Evolutionary conservation across 2,888 invertebrate genomes (phyloP), one percentile per base, ranked within the genome.

Genomic region (Xestia sexstrigata): DNA sequence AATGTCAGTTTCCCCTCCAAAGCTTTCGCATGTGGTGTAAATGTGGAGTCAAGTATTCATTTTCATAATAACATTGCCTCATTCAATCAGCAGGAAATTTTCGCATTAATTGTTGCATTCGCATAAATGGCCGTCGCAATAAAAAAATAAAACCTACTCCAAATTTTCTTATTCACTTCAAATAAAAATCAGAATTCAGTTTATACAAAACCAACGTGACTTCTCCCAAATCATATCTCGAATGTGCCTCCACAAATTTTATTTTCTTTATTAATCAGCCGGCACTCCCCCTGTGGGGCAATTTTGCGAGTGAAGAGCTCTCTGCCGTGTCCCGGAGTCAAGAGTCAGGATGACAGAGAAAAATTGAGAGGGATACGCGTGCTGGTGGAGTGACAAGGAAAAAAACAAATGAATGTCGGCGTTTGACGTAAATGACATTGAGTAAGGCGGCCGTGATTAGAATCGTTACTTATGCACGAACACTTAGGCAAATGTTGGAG

Each of bases 201-300:
- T 76, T 79, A 67, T 78, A 88, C 83, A 83, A 90, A 87, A 85
- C 79, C 87, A 89, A 93, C 93, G 93, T 91, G 93, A 90, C 91
- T 89, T 82, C 88, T 89, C 88, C 26, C 35, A 91, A 93, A 94
- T 94, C 93, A 93, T 91, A 91, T 87, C 89, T 90, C 84, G 85
- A 83, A 82, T 81, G 88, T 82, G 87, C 90, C 84, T 84, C 89
- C 86, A 88, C 90, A 89, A 91, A 93, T 94, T 93, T 94, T 94
- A 94, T 94, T 94, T 94, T 93, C 92, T 94, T 94, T 95, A 94
- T 95, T 95, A 95, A 95, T 95, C 95, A 94, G 92, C 42, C 42
- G n/a, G 7, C 92, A 89, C 93, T 91, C 94, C 94, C 94, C 94
- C 93, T 87, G 88, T 89, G 90, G 91, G 89, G 91, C 93, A 93